Evolutionary conservation across 2,888 invertebrate species (phyloP), one percentile per base, ranked within the genome.

Genomic region (Eudemis profundana): DNA sequence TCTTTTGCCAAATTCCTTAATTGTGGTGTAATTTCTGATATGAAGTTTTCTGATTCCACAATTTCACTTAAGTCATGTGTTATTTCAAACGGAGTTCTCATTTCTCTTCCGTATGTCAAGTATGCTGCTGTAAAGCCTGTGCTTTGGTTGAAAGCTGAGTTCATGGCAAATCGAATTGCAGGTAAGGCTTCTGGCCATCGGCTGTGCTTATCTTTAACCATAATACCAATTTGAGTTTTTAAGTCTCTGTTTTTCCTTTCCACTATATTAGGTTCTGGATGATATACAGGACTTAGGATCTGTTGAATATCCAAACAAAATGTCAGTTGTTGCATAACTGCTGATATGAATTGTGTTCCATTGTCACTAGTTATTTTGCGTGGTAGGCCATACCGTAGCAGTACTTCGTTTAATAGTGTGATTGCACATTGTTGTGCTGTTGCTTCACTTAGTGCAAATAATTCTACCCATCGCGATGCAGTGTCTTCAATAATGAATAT

Each of bases 51-150:
- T 2, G 63, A 57, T 7, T 71, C 38, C 0, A 78, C 53, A n/a
- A 82, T 70, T 0, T 66, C 14, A 53, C 70, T 65, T 4, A 78
- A 47, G 60, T 82, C 79, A 40, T 71, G 68, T 4, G 67, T 38
- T 5, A 75, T 73, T 33, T 84, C 84, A 64, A 76, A 74, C 0
- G 73, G 54, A 0, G 78, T 77, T n/a, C 84, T 66, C 0, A 85
- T 47, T 66, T 86, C 81, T 54, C 83, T 62, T 0, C 76, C 85
- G 51, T 79, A 81, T 17, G 78, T 84, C 1, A 84, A 47, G 38
- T 72, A 83, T 0, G 84, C 82, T 2, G 83, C 72, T 0, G 80
- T 71, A 27, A 67, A 71, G 0, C 77, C 75, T 2, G 83, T 84
- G 5, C 69, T 68, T 44, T 76, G 68, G 42, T 77, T 75, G 5